phyloP scores from a whole-genome alignment of 92 coral and sea anemone species.

The Porites evermanni region DNA sequence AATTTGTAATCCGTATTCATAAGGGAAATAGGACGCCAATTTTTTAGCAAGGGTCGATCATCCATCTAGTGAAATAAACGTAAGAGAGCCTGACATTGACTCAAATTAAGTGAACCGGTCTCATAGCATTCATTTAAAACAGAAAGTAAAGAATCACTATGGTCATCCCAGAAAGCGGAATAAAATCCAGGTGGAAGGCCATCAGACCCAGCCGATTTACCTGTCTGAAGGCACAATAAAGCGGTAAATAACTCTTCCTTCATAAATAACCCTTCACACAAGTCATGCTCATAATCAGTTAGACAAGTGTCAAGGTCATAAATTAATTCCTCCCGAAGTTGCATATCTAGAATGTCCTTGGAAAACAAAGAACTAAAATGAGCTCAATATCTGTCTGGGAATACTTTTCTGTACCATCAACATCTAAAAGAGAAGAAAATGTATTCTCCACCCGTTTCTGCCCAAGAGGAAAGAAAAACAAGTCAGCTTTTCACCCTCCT shows the following conservation, averaged over 20 bases:
- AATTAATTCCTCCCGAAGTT: neutral
- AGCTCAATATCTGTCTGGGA: neutral
- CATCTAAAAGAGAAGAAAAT: neutral
- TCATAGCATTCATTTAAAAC: neutral
- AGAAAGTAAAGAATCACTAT: neutral
- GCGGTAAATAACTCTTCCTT: neutral
- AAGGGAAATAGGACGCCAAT: slow-evolving; percentile 55
- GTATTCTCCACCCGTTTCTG: neutral
- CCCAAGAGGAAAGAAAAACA: neutral
- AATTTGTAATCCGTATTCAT: slow-evolving; percentile 52
- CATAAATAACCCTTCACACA: slow-evolving; percentile 36
- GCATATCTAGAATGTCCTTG: neutral
- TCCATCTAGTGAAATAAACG: slow-evolving; percentile 10
- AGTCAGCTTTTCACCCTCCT: neutral
- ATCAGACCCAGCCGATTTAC: neutral
- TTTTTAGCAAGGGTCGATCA: neutral
- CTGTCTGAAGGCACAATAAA: neutral
- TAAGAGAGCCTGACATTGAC: neutral
- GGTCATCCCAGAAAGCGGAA: neutral
- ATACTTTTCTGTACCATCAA: neutral
- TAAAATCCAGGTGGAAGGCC: neutral
- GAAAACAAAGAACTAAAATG: neutral
- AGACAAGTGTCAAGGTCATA: neutral
- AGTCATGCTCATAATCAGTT: neutral
- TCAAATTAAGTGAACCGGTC: neutral